These are phyloP conservation scores for Cancer borealis DNA, from an alignment of 2,888 invertebrate genomes.

Conservation along the genomic window DNA sequence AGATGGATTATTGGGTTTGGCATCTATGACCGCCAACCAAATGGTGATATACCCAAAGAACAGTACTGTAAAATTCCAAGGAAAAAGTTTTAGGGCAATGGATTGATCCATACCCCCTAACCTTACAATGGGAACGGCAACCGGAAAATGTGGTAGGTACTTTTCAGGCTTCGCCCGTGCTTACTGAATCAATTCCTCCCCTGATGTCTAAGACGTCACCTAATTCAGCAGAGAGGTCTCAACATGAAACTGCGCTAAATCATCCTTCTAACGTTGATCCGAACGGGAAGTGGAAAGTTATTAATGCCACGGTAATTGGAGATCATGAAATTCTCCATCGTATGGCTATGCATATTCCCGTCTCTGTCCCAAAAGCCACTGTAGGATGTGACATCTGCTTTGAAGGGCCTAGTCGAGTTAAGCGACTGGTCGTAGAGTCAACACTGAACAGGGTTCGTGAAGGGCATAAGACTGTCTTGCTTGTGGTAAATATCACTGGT, in stretches of 20 bases:
- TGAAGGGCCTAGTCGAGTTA: not conserved
- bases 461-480: not conserved
- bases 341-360: not conserved
- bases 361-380: not conserved
- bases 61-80: not conserved
- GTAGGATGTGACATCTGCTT: not conserved
- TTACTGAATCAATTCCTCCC: too few relatives aligned
- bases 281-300: not conserved
- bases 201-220: not conserved
- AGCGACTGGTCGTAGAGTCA: too few relatives aligned
- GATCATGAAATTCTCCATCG: not conserved
- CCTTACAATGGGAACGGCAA: not conserved
- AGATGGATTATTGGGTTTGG: not conserved
- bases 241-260: not conserved
- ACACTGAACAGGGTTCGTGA: not conserved
- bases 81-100: not conserved
- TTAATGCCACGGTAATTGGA: not conserved
- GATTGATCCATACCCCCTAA: not conserved
- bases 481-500: not conserved
- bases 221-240: not conserved
- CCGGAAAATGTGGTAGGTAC: not conserved
- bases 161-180: too few relatives aligned
- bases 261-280: not conserved
- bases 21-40: not conserved
- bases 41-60: not conserved